Base-by-base conservation (phyloP, 2,113 vertebrate species). In the Mormoops blainvillei region DNA sequence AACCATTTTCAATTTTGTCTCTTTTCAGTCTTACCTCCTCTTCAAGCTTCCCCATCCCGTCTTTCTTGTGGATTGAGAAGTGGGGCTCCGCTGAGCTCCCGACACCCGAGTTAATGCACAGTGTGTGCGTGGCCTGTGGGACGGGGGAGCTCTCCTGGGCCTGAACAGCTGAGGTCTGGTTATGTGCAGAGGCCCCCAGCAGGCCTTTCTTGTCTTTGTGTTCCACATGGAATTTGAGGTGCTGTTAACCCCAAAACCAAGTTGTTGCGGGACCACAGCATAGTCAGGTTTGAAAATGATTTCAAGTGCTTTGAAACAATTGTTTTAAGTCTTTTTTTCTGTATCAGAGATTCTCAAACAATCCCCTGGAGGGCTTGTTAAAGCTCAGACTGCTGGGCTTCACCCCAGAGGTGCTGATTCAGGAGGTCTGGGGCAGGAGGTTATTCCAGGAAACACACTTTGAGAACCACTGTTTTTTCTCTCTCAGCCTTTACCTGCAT, bases 121-220 rank as follows among this genome's bases (percentile, higher is more conserved):
- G 16, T 6, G 1, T 36, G 36, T 56, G 14, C 11, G 28, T 43
- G 11, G 33, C 19, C 16, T 6, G 8, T 1, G 50, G 58, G 43
- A 9, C 24, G 68, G 38, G 9, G 70, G 38, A 65, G 10, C 26
- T 5, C 4, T 0, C 15, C 22, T 48, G 43, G 36, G 8, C n/a
- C n/a, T 77, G n/a, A 50, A 22, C 1, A 15, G 2, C 61, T 0
- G 65, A 2, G 4, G 31, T n/a, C 41, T n/a, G 26, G 12, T n/a
- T 4, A 3, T 2, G 1, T 3, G n/a, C n/a, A n/a, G n/a, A n/a
- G n/a, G n/a, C n/a, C n/a, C n/a, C 18, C 15, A 28, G 65, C n/a
- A 71, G 36, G 36, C 45, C 11, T 76, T n/a, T 78, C 54, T 78
- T 20, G 4, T 41, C 36, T 43, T 13, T 13, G 4, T 89, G 50